Base-by-base conservation (phyloP, 2,888 invertebrate genomes). In the Epiblema foenella region DNA sequence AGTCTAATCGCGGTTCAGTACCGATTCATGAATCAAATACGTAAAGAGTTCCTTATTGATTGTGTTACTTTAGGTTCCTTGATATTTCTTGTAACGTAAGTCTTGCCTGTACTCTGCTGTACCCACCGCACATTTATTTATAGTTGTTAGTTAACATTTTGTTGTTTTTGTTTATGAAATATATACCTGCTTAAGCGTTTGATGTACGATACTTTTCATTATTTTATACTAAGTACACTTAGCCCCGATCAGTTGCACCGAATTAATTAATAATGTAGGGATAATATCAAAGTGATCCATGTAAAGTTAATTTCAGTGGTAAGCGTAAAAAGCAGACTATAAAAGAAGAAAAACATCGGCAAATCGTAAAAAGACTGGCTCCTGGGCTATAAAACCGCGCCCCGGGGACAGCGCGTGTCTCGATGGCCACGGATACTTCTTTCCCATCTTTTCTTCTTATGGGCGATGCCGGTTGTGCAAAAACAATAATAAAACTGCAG, bases 21-120 rank as follows among this genome's bases (percentile, higher is more conserved):
- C 15, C 33, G 33, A 33, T 7, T 4, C 33, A 33, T 58, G 4
- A 60, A 68, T 60, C 68, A 68, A 68, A 66, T 39, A 29, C 4
- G 4, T n/a, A 17, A 12, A 15, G 10, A 46, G 65, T 56, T 65
- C 65, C 29, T 65, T n/a, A 49, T 49, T 49, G 5, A 49, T n/a
- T 49, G 9, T 49, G 49, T 49, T 49, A 49, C 49, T 49, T 39
- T 49, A 49, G 15, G 17, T 49, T 17, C 17, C 17, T 4, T 49
- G 49, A n/a, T 49, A 17, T 49, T 17, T 46, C 2, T 17, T 7
- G 15, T 12, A 49, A 17, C n/a, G 15, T 12, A 49, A 17, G 10
- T 9, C n/a, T 49, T 49, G n/a, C n/a, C n/a, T 39, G 39, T 39
- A 12, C 12, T 12, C 5, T 33, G 9, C 33, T 33, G 33, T 33